Base-by-base conservation (phyloP, 2,113 vertebrate genomes). In the Trogon melanurus region DNA sequence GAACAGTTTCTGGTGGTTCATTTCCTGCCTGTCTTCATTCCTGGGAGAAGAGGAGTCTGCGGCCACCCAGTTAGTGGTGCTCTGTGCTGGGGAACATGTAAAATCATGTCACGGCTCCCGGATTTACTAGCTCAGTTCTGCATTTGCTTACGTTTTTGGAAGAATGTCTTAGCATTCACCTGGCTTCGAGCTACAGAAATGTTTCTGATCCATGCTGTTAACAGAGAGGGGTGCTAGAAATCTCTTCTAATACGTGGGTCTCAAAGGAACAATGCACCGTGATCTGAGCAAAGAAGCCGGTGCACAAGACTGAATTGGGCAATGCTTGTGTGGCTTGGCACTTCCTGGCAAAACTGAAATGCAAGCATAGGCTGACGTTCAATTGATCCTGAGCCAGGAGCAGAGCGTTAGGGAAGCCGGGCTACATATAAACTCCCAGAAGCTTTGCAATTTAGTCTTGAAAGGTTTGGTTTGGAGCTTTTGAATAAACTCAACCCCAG, bases 41-140 rank as follows among this genome's bases (percentile, higher is more conserved):
- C 6, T 73, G 71, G 0, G 0, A 47, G 32, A 75, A 56, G 7
- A 34, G 8, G 65, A 74, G 14, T 4, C 38, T 81, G 20, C 1
- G 21, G 61, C 41, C 50, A 72, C 23, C 18, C 91, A 61, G 26
- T 1, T 53, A 50, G 53, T 1, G 9, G 38, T 54, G 67, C 41
- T 56, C 26, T 47, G 67, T 32, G n/a, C 62, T 36, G 12, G 16
- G 9, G 26, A 93, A 66, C 66, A 9, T 16, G 60, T 62, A 58
- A 62, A 73, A 41, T 81, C 74, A 58, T 6, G 32, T 18, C 36
- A 67, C 0, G 0, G 34, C 73, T 67, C 17, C 56, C 45, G 57
- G 26, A 79, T 78, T 85, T 70, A 38, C 44, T 11, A 45, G 66
- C 30, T 82, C 45, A 38, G 50, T 36, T 65, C 48, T 70, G 58